Base-by-base conservation (phyloP, 2,113 vertebrate species). In the Plestiodon gilberti region DNA sequence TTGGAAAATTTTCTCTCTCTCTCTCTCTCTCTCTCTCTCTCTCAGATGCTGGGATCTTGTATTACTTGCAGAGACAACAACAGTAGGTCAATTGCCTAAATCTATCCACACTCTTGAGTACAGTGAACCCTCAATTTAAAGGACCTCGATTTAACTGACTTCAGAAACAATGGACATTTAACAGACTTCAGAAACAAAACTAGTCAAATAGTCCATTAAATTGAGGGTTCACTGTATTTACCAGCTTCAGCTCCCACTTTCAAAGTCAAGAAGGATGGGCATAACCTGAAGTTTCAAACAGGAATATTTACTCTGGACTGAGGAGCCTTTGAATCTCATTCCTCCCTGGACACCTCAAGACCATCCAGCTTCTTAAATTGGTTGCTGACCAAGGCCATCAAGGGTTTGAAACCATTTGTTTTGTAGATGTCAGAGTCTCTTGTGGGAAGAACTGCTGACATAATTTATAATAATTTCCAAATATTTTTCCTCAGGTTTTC, bases 381-480 rank as follows among this genome's bases (percentile, higher is more conserved):
- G 55, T 83, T 83, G 43, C 52, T 71, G 35, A 83, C 52, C n/a
- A 30, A 38, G 67, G 33, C 13, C 33, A 30, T 23, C 59, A n/a
- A 83, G n/a, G 52, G 57, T 73, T 73, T 25, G 40, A 83, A 67
- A 59, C 13, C 57, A 55, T 82, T 65, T 35, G 30, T 55, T 82
- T 82, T 82, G 52, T 73, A 73, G 55, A 71, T 10, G 5, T 71
- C 33, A 71, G 38, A 59, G 48, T 61, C 52, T 67, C 81, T 22
- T 73, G 18, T 73, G 52, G 70, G 70, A 73, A 73, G 70, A 40
- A 69, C 48, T 55, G 40, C 20, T 82, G 1, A 0, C 61, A 43
- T 43, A 40, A 74, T 62, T 84, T 75, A 70, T 83, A 25, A 77
- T 22, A 25, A 65, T 55, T 84, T 84, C 52, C 43, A 67, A 76